Conservation (phyloP, 2,797 vertebrate species). For the Etheostoma nigrum region DNA sequence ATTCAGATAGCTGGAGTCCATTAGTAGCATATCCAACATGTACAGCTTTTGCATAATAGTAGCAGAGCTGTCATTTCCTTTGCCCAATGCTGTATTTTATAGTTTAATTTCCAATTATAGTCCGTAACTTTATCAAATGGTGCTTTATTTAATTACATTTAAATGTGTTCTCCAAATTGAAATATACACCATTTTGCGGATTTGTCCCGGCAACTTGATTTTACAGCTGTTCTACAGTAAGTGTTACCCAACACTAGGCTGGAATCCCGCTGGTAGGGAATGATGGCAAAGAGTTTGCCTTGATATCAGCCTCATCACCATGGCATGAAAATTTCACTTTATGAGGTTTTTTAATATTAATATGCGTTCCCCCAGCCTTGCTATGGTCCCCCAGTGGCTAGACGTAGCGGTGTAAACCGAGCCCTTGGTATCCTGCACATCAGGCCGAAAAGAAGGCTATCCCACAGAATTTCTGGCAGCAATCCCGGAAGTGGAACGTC, state of each 20-base stretch:
- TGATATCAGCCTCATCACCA: neutral
- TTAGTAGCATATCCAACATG: neutral
- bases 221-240: neutral
- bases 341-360: too few relatives aligned
- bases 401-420: too few relatives aligned
- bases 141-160: conserved; percentile 5
- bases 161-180: neutral
- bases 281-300: neutral
- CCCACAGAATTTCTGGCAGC: too few relatives aligned
- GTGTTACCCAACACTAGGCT: neutral
- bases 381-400: too few relatives aligned
- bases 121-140: neutral
- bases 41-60: neutral
- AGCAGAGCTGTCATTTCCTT: neutral
- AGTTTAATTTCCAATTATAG: neutral
- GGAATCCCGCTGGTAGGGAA: neutral
- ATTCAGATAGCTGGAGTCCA: conserved; percentile 1
- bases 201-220: neutral
- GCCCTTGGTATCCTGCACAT: too few relatives aligned
- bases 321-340: too few relatives aligned
- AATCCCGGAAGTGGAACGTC: too few relatives aligned
- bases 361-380: too few relatives aligned
- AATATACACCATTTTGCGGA: too few relatives aligned
- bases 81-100: neutral
- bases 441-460: too few relatives aligned